Evolutionary conservation across 2,888 invertebrate genomes (phyloP).

Genomic region (Linnaemya vulpina): DNA sequence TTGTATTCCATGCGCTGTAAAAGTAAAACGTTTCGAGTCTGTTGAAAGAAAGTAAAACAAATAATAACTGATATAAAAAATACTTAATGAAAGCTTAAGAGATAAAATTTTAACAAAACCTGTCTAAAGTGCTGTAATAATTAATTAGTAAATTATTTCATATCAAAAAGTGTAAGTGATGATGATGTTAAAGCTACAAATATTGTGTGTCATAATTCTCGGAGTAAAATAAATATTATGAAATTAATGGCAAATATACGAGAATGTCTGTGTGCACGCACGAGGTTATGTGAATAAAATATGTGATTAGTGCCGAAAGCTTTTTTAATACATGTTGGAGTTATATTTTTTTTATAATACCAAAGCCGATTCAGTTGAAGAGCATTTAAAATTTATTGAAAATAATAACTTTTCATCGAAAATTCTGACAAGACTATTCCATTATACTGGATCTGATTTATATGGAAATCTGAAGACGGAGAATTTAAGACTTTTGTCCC

Average conservation of each 20-base stretch:
- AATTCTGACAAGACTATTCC: no score
- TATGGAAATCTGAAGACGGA: no score
- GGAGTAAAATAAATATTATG: background rate
- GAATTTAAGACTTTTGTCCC: no score
- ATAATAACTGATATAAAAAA: background rate
- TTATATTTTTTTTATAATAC: no score
- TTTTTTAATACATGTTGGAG: no score
- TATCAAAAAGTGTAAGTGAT: constrained; percentile 50
- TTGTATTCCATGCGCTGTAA: constrained; percentile 58
- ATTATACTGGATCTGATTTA: no score
- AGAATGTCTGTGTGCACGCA: no score
- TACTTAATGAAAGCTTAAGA: background rate
- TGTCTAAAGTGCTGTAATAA: background rate
- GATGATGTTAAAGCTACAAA: background rate
- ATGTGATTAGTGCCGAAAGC: no score
- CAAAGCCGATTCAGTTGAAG: no score
- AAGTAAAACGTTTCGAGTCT: constrained; percentile 50
- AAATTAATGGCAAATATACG: background rate
- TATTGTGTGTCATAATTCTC: background rate
- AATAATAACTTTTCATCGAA: no score
- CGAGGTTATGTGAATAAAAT: no score
- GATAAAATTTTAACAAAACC: background rate
- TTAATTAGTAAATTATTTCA: constrained; percentile 3
- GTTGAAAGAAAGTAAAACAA: background rate
- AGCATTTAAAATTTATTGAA: no score